Evolutionary conservation across 1,140 invertebrate species (phyloP).

Genomic region (Lethocerus indicus): DNA sequence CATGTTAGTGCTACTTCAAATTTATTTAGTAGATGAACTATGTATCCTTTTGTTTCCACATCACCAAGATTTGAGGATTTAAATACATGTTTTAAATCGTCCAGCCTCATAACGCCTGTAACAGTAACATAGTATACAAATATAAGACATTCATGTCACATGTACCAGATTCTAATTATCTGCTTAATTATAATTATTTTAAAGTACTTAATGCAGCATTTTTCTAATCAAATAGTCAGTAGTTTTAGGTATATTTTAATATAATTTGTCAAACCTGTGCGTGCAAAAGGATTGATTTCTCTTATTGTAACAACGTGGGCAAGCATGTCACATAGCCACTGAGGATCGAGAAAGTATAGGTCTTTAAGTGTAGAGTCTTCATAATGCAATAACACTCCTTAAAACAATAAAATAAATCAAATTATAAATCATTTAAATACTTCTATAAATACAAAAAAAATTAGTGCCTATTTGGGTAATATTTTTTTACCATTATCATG

Average conservation of each 20-base stretch:
- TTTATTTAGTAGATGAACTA: slow-evolving; percentile 82
- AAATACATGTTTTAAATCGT: slow-evolving; percentile 86
- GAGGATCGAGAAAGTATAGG: slow-evolving; percentile 88
- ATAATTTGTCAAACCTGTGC: slow-evolving; percentile 47
- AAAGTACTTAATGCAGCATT: too few species aligned
- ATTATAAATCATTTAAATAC: background rate
- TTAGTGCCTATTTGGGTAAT: too few species aligned
- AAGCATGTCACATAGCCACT: slow-evolving; percentile 96
- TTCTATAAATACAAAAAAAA: too few species aligned
- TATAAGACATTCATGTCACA: too few species aligned
- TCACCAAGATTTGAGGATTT: slow-evolving; percentile 42
- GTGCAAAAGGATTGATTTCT: slow-evolving; percentile 91
- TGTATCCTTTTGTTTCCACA: slow-evolving; percentile 42
- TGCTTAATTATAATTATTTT: too few species aligned
- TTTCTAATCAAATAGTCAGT: slow-evolving; percentile 3
- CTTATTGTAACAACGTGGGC: slow-evolving; percentile 90
- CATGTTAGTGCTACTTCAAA: slow-evolving; percentile 97
- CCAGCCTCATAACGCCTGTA: slow-evolving; percentile 75
- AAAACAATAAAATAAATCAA: slow-evolving; percentile 15
- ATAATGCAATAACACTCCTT: slow-evolving; percentile 88
- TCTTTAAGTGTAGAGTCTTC: slow-evolving; percentile 92
- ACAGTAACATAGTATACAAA: background rate
- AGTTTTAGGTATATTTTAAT: too few species aligned
- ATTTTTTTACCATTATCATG: slow-evolving; percentile 95
- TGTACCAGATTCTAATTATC: too few species aligned